These are phyloP conservation scores for Tineola bisselliella DNA, from an alignment of 2,888 invertebrate species.

Conservation along the genomic window DNA sequence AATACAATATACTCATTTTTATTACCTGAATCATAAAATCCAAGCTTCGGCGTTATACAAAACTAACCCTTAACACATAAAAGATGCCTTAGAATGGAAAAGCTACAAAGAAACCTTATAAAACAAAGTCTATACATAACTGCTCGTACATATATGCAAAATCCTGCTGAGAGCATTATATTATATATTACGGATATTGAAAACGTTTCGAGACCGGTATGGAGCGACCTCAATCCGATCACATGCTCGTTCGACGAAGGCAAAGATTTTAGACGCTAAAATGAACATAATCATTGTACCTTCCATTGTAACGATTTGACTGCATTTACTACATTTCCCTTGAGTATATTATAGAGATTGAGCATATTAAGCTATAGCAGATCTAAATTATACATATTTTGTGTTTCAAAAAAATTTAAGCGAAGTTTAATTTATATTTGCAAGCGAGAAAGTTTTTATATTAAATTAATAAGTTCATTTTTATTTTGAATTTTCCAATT, in stretches of 20 bases:
- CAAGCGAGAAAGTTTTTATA: too few species aligned
- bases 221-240: slow-evolving; percentile 14
- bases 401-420: neutral
- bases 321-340: neutral
- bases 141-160: neutral
- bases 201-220: slow-evolving; percentile 16
- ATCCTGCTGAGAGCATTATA: neutral
- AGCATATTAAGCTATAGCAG: neutral
- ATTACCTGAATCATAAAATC: too few species aligned
- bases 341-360: too few species aligned
- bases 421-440: neutral
- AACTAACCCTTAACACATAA: too few species aligned
- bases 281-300: neutral
- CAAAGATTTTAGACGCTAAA: neutral
- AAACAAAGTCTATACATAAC: neutral
- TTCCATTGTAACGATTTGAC: neutral
- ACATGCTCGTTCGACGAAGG: neutral
- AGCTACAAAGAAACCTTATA: too few species aligned
- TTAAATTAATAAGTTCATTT: too few species aligned
- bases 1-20: too few species aligned
- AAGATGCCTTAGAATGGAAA: too few species aligned
- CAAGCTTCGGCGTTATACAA: too few species aligned
- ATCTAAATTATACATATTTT: neutral
- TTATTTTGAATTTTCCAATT: too few species aligned
- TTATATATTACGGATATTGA: slow-evolving; percentile 32